Evolutionary conservation across 2,888 invertebrate species (phyloP), one percentile per base, ranked within the genome.

Genomic region (Eumerus sabulonum): DNA sequence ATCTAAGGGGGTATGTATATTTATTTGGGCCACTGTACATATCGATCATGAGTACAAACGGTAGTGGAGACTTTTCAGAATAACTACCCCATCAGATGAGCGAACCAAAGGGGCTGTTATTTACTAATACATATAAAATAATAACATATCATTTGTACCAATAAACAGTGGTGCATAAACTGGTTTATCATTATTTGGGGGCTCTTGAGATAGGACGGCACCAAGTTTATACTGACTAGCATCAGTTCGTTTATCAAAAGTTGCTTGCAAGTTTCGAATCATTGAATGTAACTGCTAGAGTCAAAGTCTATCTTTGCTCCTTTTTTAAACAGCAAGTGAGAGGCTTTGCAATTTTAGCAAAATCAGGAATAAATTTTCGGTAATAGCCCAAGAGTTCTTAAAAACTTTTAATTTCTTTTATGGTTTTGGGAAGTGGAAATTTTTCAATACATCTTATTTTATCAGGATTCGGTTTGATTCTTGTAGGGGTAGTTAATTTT

Each of bases 401-500:
- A 18, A 67, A 67, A 42, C 42, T 47, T 19, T 53, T 60, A 13
- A 70, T 59, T 51, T 54, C 70, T 13, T 66, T 66, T 13, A 17
- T 4, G 4, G 54, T 56, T 48, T 53, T 56, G 0, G 56, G 48
- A 4, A 56, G 19, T 9, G 54, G 56, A 9, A 54, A 40, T 53
- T 47, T 48, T 56, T 56, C 13, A 19, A 57, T 67, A 13, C 42
- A 50, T 36, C 19, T 47, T 16, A 64, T 47, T 54, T 64, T 53
- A 16, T 54, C 47, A 17, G 47, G 54, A 17, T 64, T 54, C 16
- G 54, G 64, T 47, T 64, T 54, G 19, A 64, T 48, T 19, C 64
- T 36, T 13, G 19, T 44, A 50, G 17, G n/a, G 16, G 57, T 16
- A n/a, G 35, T 59, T 1, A 59, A 11, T 59, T 13, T 36, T n/a